Percentiles rank a stretch among this genome's conserved stretches.
Conservation (phyloP, 2,113 vertebrate genomes). For the Podilymbus podiceps region DNA sequence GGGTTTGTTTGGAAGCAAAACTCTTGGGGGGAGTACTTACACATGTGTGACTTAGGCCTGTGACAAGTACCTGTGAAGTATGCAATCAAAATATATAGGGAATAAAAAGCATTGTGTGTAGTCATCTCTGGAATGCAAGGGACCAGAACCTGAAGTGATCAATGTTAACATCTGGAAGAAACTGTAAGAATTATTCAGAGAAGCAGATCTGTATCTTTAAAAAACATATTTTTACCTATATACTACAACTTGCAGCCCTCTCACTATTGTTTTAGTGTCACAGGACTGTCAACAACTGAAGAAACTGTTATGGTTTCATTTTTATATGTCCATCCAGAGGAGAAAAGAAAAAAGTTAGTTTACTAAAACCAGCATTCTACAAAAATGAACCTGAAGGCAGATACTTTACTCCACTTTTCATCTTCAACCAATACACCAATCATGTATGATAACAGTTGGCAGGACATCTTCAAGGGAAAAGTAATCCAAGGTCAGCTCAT, state of each 20-base stretch:
- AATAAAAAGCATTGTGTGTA: background rate
- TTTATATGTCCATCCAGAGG: background rate
- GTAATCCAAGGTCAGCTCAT: slow-evolving; percentile 10
- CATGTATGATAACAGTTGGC: background rate
- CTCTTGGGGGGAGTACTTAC: background rate
- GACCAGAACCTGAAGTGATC: background rate
- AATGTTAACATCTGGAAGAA: background rate
- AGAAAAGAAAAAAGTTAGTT: background rate
- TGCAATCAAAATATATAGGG: background rate
- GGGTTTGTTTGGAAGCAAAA: background rate
- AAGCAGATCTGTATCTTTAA: background rate
- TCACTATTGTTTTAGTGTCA: background rate
- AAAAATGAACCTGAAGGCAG: background rate
- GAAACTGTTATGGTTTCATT: background rate
- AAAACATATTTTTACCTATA: background rate
- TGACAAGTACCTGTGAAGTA: background rate
- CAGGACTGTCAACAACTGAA: background rate
- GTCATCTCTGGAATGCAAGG: background rate
- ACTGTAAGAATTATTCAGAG: background rate
- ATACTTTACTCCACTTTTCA: background rate
- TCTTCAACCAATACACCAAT: background rate
- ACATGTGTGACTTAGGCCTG: background rate
- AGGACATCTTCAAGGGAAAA: background rate
- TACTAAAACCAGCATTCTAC: background rate
- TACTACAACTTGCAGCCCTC: background rate